A percentile compares a stretch with the other conserved stretches of the same genome.
Conservation (phyloP, 2,888 invertebrate genomes). For the Criorhina ranunculi region DNA sequence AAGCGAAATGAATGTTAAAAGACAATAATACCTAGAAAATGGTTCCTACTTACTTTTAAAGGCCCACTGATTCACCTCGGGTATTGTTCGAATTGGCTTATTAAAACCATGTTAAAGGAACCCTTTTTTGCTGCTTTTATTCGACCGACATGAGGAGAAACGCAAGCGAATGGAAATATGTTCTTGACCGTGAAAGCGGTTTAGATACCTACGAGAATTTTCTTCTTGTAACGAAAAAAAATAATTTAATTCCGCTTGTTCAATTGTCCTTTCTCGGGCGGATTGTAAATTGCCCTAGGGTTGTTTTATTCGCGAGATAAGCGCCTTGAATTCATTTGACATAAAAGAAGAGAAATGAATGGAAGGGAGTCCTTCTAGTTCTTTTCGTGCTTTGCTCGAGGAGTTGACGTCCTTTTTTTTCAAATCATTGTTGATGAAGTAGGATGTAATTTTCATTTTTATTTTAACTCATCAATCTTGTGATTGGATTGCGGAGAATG, state of each 20-base stretch:
- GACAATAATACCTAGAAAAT: background rate
- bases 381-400: background rate
- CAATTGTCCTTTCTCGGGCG: slow-evolving; percentile 23
- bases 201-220: background rate
- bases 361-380: slow-evolving; percentile 26
- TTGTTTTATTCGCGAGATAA: slow-evolving; percentile 32
- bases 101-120: slow-evolving; percentile 1
- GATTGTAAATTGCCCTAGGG: slow-evolving; percentile 29
- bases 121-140: slow-evolving; percentile 25
- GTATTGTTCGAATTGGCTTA: slow-evolving; percentile 4
- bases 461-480: slow-evolving; percentile 44
- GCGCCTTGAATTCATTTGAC: slow-evolving; percentile 36
- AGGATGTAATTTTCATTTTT: slow-evolving; percentile 33
- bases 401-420: background rate
- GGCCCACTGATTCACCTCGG: slow-evolving; percentile 7
- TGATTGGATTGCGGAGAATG: slow-evolving; percentile 36
- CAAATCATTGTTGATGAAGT: slow-evolving; percentile 29
- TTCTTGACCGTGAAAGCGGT: slow-evolving; percentile 4
- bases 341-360: slow-evolving; percentile 38
- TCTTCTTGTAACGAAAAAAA: background rate
- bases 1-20: background rate
- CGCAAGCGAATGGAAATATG: background rate
- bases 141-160: background rate
- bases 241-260: slow-evolving; percentile 14
- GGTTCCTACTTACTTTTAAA: background rate